Percentiles rank a stretch among this genome's conserved stretches.
phyloP scores from a whole-genome alignment of 2,113 vertebrate genomes.

The Zapornia atra region DNA sequence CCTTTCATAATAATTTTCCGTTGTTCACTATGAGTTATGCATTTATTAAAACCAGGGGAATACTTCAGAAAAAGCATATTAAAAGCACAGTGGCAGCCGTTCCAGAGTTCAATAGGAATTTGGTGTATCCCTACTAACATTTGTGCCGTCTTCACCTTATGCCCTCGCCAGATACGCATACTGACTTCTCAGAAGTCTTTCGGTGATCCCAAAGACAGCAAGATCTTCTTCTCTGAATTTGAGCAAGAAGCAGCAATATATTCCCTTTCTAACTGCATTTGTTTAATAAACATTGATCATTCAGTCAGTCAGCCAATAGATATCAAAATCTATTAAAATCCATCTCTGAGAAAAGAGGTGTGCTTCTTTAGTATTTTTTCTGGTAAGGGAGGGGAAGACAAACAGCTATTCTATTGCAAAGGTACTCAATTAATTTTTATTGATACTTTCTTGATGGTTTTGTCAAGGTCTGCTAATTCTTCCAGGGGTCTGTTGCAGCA shows the following conservation, averaged over 20 bases:
- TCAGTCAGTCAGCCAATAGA: neutral
- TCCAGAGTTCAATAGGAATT: neutral
- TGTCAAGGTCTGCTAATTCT: neutral
- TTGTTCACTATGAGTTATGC: neutral
- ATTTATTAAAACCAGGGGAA: neutral
- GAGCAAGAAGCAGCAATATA: neutral
- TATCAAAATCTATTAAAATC: neutral
- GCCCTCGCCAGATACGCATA: neutral
- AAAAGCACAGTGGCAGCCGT: neutral
- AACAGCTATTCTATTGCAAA: neutral
- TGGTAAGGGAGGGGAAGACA: neutral
- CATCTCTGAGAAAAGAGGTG: neutral
- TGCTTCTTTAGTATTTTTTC: neutral
- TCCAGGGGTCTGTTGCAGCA: neutral
- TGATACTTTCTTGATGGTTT: neutral
- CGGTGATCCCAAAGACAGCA: neutral
- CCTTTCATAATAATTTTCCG: neutral
- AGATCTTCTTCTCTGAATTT: neutral
- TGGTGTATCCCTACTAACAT: neutral
- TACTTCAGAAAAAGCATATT: neutral
- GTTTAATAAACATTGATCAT: neutral
- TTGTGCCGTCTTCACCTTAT: neutral
- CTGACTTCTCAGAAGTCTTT: neutral
- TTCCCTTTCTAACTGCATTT: neutral
- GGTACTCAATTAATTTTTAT: neutral